Conservation (phyloP, 2,113 vertebrate genomes). For the Barnardius zonarius region DNA sequence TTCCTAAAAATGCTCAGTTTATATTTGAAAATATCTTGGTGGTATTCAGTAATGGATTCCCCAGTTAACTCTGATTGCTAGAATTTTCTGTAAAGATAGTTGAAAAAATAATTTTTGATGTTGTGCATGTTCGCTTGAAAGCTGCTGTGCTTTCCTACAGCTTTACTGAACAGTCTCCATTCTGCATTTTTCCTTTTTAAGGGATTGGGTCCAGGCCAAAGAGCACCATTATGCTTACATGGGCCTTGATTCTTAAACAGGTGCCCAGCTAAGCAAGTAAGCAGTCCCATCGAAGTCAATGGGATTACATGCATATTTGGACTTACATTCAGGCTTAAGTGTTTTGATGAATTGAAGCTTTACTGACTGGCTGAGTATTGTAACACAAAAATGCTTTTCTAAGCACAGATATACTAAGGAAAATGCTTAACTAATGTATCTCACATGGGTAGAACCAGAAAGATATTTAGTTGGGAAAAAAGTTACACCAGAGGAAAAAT, state of each 20-base stretch:
- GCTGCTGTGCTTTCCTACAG: neutral
- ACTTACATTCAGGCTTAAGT: neutral
- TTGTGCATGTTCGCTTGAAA: neutral
- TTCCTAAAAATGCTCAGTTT: neutral
- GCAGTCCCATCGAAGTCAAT: constrained; percentile 4
- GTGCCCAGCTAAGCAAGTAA: constrained; percentile 31
- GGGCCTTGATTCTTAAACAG: constrained; percentile 27
- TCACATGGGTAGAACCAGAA: neutral
- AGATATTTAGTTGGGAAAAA: neutral
- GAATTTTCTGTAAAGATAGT: neutral
- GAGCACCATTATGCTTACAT: neutral
- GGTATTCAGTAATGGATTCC: neutral
- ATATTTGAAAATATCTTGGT: neutral
- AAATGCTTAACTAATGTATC: neutral
- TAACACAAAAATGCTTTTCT: neutral
- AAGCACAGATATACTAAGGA: neutral
- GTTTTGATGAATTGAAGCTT: constrained; percentile 17
- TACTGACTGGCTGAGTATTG: neutral
- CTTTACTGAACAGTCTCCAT: neutral
- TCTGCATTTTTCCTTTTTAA: neutral
- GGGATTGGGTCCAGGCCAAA: constrained; percentile 3
- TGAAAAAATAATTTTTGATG: neutral
- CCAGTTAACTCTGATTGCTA: neutral
- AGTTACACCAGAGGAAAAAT: neutral
- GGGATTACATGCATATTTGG: constrained; percentile 11